Evolutionary conservation across 1,140 invertebrate genomes (phyloP), one percentile per base, ranked within the genome.

Genomic region (Drosophila nigromelanica): DNA sequence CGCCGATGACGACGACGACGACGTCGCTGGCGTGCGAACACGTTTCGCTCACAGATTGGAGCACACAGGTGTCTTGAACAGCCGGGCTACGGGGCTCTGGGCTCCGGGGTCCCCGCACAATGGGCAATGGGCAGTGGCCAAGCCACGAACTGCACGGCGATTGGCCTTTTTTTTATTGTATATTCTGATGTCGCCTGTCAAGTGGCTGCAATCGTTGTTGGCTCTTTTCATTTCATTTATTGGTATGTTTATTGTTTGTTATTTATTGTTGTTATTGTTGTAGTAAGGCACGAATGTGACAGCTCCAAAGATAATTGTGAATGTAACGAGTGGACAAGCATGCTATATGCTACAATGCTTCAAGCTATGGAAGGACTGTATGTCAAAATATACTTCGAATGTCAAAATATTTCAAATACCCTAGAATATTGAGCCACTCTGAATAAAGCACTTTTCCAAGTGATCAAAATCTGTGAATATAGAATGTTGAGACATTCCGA

Each of bases 181-280:
- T 47, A 45, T 71, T 18, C 24, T 21, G 43, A 56, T 58, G 70
- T 73, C 59, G 59, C 42, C 58, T 70, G 75, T 74, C 64, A 59
- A 33, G 43, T 15, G 7, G 5, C 39, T 59, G 52, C 24, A 50
- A 27, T 56, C 58, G 54, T 12, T 50, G 39, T 54, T 56, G 35
- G 47, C 60, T 78, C 62, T 69, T 85, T 35, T 43, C 48, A 86
- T 74, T 77, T 86, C 81, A 74, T 68, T 86, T 85, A 85, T 86
- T 80, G 77, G 52, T 74, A 78, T 60, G 69, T 73, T 75, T 85
- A 68, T 86, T 80, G 66, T 80, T 75, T 85, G 64, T 80, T 80
- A 62, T 80, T 86, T 77, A 86, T 71, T 82, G 58, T 60, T 73
- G 63, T 69, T 68, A 42, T 66, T 56, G 51, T 73, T 61, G 21